These are phyloP conservation scores for Drosophila suzukii DNA, from an alignment of 1,140 invertebrate genomes.

Conservation along the genomic window DNA sequence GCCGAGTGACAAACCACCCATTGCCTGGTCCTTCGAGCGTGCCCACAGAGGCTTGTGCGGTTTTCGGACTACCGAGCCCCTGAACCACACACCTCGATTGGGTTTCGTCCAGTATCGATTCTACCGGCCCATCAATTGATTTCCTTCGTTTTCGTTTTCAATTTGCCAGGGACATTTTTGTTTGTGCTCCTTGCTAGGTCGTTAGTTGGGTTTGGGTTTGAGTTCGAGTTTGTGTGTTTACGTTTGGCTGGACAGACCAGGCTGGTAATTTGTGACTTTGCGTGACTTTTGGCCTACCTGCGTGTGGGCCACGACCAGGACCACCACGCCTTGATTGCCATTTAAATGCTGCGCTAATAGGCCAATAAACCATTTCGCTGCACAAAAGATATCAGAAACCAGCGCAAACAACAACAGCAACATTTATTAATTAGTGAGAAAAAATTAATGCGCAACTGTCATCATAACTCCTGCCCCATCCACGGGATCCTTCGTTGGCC, in stretches of 20 bases:
- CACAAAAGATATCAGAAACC: slow-evolving; percentile 49
- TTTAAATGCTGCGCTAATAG: slow-evolving; percentile 83
- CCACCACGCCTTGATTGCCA: slow-evolving; percentile 74
- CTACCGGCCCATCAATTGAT: slow-evolving; percentile 74
- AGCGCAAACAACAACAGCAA: slow-evolving; percentile 35
- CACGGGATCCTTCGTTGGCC: slow-evolving; percentile 12
- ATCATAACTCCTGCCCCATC: slow-evolving; percentile 61
- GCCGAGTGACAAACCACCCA: slow-evolving; percentile 32
- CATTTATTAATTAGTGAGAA: slow-evolving; percentile 83
- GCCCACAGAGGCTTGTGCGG: slow-evolving; percentile 55
- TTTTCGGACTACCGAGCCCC: slow-evolving; percentile 18
- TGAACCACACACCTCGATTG: slow-evolving; percentile 42
- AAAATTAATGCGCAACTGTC: slow-evolving; percentile 80
- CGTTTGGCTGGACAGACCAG: slow-evolving; percentile 8
- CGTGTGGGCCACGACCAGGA: background rate
- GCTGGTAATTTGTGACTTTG: slow-evolving; percentile 67
- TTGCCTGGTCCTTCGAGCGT: slow-evolving; percentile 49
- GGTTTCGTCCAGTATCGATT: slow-evolving; percentile 62
- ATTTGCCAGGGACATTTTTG: slow-evolving; percentile 60
- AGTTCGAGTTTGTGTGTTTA: slow-evolving; percentile 20
- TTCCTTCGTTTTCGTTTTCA: slow-evolving; percentile 75
- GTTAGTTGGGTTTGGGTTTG: slow-evolving; percentile 40
- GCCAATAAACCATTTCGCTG: slow-evolving; percentile 79
- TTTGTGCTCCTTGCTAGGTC: slow-evolving; percentile 55
- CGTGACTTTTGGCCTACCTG: slow-evolving; percentile 77